Evolutionary conservation across 2,888 invertebrate species (phyloP), one percentile per base, ranked within the genome.

Genomic region (Scaptomyza reducta): DNA sequence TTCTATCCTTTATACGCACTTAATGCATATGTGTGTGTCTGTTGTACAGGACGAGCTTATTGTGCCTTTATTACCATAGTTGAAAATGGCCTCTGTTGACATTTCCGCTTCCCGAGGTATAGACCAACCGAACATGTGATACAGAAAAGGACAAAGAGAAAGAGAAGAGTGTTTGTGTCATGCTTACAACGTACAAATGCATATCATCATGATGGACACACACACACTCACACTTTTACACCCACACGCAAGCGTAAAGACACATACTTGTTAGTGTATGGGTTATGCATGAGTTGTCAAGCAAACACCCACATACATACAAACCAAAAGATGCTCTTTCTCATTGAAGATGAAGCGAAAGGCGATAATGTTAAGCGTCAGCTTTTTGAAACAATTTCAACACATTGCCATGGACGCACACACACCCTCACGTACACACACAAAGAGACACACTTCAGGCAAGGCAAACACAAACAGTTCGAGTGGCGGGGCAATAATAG

Each of bases 321-420:
- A 27, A 3, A 6, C 11, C 18, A 1, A 33, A 11, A 38, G 50
- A 58, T 58, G 44, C 59, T 50, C 49, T 25, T 46, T 38, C 65
- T 56, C 68, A 70, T 77, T 68, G 70, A 78, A 68, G 65, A 66
- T 68, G 78, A 74, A 61, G 77, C 78, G 70, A 59, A 67, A 74
- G 77, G 68, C 81, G 78, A 80, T 78, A 81, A 78, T 78, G 70
- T 77, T 77, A 80, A 77, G 74, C 81, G 77, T 80, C 81, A 81
- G 78, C 78, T 77, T 77, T 77, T 80, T 74, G 77, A 80, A 78
- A 77, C 81, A 80, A 80, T 80, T 80, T 77, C 78, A 69, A 69
- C 80, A 79, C 80, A 71, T 64, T 54, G 46, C 47, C 55, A 53
- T n/a, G 42, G 49, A 54, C 41, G 47, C 53, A 60, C 54, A 60